Evolutionary conservation across 2,888 invertebrate species (phyloP).

Genomic region (Tiliacea citrago): DNA sequence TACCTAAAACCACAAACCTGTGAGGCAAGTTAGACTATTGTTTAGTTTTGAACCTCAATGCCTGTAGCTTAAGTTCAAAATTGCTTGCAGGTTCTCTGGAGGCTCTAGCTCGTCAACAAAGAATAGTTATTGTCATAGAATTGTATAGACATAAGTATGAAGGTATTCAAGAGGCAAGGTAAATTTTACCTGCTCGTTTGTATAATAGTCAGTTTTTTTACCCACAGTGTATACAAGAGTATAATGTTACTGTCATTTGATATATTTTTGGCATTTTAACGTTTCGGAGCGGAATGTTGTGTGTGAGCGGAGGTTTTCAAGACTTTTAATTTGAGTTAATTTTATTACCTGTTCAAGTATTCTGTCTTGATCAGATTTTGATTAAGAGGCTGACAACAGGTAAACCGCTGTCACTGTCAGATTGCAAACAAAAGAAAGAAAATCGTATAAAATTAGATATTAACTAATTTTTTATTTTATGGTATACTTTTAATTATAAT

Average conservation of each 20-base stretch:
- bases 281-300: conserved; percentile 40
- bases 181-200: conserved; percentile 83
- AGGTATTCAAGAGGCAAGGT: conserved; percentile 77
- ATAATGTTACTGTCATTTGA: conserved; percentile 77
- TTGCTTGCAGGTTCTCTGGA: conserved; percentile 33
- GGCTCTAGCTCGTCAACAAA: conserved; percentile 67
- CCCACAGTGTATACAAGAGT: conserved; percentile 65
- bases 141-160: conserved; percentile 71
- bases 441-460: too few species aligned
- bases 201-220: conserved; percentile 80
- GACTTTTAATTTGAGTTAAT: conserved; percentile 25
- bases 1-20: conserved; percentile 56
- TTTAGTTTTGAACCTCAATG: conserved; percentile 14
- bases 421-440: too few species aligned
- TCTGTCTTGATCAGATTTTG: not conserved
- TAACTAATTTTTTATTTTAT: too few species aligned
- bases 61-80: conserved; percentile 32
- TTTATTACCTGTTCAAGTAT: conserved; percentile 34
- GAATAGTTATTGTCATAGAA: conserved; percentile 72
- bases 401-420: too few species aligned
- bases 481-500: too few species aligned
- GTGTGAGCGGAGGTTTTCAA: conserved; percentile 21
- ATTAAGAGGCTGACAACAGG: too few species aligned
- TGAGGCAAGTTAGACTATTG: conserved; percentile 3
- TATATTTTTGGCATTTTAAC: conserved; percentile 69